Evolutionary conservation across 2,113 vertebrate species (phyloP), one percentile per base, ranked within the genome.

Genomic region (Sebastes fasciatus): DNA sequence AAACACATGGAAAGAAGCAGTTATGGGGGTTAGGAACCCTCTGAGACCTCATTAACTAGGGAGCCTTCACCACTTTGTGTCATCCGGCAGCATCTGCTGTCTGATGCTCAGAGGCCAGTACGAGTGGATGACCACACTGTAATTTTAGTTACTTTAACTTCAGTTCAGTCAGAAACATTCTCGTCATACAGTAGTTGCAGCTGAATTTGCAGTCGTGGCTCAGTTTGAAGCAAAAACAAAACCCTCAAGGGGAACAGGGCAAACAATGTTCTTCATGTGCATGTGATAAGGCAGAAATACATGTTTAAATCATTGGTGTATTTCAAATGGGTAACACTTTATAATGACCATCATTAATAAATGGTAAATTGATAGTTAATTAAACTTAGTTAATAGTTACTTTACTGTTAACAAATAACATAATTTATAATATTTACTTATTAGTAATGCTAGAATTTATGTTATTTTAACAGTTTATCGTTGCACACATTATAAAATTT

Each of bases 11-110:
- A 77, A 57, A 64, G 16, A 85, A 77, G 70, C 79, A 74, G 51
- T 80, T 83, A 74, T 12, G 46, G 54, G 60, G 88, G 66, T 89
- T 77, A 72, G 46, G 62, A 80, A 86, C 93, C 96, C 93, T 93
- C 71, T 0, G 95, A 96, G 96, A 95, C 86, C 94, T 97, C 95
- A 95, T 96, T 96, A 96, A 94, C 21, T 11, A 88, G 81, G 83
- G 91, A 94, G 80, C 91, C 79, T 93, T 93, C 81, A 93, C 90
- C 73, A 55, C 34, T 92, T 89, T 77, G 55, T 92, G 92, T 92
- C 57, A 67, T 90, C 14, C 55, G 62, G 78, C 58, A 87, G 85
- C 86, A 77, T 76, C 74, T 67, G 52, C 48, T 86, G 69, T 65
- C 68, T 82, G 86, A 86, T 52, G 75, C 77, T 75, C 46, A 69